A percentile compares a stretch with the other conserved stretches of the same genome.
Evolutionary conservation across 2,888 invertebrate species (phyloP).

Genomic region (Aleiodes testaceus): DNA sequence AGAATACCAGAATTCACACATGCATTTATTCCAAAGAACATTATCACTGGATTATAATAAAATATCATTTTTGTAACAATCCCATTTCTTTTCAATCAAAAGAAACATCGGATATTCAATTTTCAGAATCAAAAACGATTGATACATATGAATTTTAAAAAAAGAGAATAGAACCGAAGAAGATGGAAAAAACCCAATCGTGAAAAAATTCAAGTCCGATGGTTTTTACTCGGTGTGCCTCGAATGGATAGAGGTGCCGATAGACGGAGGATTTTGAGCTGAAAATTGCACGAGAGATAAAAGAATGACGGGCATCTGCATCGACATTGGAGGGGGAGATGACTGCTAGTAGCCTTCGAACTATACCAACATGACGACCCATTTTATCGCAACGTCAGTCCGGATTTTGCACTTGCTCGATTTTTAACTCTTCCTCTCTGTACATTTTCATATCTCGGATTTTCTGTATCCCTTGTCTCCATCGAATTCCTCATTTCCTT

Average conservation of each 20-base stretch:
- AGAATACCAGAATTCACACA: too few relatives aligned
- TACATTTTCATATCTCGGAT: neutral
- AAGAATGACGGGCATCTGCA: constrained; percentile 50
- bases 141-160: constrained; percentile 7
- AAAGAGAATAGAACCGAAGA: neutral
- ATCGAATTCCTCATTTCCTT: too few relatives aligned
- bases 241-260: constrained; percentile 35
- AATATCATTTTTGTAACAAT: too few relatives aligned
- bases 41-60: too few relatives aligned
- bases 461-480: neutral
- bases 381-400: constrained; percentile 47
- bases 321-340: constrained; percentile 27
- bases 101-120: too few relatives aligned
- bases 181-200: neutral
- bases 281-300: constrained; percentile 50
- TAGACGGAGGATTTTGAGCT: constrained; percentile 51
- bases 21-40: too few relatives aligned
- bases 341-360: constrained; percentile 32
- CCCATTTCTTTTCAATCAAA: too few relatives aligned
- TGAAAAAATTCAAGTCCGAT: constrained; percentile 15
- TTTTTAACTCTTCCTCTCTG: constrained; percentile 15
- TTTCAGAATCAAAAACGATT: neutral
- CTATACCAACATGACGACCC: constrained; percentile 32
- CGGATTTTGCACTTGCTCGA: constrained; percentile 24
- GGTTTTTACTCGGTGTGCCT: constrained; percentile 8